phyloP scores from a whole-genome alignment of 1,140 invertebrate genomes.

The Dolichoris vasculosae region DNA sequence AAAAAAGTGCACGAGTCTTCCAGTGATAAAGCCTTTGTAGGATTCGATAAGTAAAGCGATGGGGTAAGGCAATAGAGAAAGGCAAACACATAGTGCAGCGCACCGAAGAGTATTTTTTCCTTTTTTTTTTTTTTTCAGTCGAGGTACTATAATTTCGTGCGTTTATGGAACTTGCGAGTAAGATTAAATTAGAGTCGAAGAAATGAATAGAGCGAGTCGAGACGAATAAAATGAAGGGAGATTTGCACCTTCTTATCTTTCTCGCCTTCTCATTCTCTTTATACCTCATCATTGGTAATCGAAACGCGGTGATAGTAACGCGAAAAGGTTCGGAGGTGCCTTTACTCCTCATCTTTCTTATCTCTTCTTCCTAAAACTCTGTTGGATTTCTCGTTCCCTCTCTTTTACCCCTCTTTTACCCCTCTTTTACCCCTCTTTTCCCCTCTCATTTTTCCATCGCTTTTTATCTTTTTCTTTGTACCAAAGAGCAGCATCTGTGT shows the following conservation, averaged over 20 bases:
- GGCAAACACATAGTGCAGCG: background rate
- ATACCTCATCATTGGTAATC: background rate
- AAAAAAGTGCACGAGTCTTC: background rate
- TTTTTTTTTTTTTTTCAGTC: background rate
- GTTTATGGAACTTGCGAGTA: background rate
- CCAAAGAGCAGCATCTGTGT: background rate
- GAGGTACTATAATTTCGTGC: background rate
- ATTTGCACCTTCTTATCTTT: background rate
- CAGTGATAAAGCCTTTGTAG: too few relatives aligned
- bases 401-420: background rate
- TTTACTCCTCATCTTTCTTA: background rate
- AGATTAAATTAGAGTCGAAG: slow-evolving; percentile 18
- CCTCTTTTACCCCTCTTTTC: background rate
- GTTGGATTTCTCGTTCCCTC: background rate
- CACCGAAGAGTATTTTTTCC: background rate
- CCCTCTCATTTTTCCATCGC: background rate
- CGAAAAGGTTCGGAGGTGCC: background rate
- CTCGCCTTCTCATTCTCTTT: background rate
- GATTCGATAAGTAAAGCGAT: background rate
- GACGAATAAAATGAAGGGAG: background rate
- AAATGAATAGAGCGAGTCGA: background rate
- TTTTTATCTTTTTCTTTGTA: background rate
- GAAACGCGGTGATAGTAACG: background rate
- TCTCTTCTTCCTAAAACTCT: background rate
- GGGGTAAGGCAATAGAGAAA: background rate